Conservation (phyloP, 2,797 vertebrate species). For the Discoglossus pictus region DNA sequence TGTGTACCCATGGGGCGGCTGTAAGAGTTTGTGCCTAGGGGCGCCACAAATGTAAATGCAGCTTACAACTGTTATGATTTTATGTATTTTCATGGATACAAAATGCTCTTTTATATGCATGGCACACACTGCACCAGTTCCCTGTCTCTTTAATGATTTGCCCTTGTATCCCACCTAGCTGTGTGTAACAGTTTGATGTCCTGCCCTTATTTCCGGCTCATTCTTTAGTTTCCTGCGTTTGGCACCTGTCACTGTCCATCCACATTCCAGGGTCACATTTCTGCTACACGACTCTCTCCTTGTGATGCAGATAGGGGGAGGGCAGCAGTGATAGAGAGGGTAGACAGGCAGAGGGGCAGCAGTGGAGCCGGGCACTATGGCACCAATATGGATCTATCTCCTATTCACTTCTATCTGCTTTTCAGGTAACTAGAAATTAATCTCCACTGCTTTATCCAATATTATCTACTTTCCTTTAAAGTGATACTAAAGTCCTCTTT, state of each 20-base stretch:
- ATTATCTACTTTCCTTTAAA: no score
- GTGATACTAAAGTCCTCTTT: no score
- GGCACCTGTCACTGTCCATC: conserved; percentile 62
- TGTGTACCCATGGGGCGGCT: no score
- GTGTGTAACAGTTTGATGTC: conserved; percentile 5
- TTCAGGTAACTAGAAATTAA: conserved; percentile 53
- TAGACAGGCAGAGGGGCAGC: conserved; percentile 1
- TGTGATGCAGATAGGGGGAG: conserved; percentile 20
- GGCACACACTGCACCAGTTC: no score
- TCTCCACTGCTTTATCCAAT: background rate
- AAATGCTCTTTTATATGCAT: no score
- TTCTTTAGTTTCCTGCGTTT: conserved; percentile 27
- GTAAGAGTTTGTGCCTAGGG: no score
- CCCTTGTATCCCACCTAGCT: background rate
- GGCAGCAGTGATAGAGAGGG: background rate
- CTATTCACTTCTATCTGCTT: conserved; percentile 49
- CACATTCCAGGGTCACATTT: conserved; percentile 24
- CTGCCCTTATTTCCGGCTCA: conserved; percentile 21
- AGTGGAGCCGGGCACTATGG: background rate
- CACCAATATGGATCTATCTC: conserved; percentile 40
- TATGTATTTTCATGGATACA: no score
- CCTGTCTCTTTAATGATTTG: background rate
- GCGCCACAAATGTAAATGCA: conserved; percentile 10
- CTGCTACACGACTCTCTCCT: conserved; percentile 12
- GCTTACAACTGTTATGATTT: no score